Evolutionary conservation across 2,888 invertebrate genomes (phyloP), one percentile per base, ranked within the genome.

Genomic region (Pseudococcus jackbeardsleyi): DNA sequence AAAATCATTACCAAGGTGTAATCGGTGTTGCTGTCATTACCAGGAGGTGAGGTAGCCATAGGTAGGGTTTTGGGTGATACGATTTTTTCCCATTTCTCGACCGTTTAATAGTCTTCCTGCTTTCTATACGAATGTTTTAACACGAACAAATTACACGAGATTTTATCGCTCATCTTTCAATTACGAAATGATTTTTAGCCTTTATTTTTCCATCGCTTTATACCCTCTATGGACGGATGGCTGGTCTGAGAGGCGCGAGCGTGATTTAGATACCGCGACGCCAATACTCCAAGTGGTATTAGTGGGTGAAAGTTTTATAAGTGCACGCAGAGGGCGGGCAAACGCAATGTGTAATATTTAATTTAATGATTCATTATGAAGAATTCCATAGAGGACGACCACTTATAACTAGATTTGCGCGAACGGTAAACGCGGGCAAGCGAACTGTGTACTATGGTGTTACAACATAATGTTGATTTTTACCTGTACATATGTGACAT

Each of bases 361-460:
- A 86, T 86, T 86, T 86, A 86, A 86, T 86, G 85, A 86, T 86
- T 86, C 85, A 86, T 86, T 86, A 86, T 86, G n/a, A 68, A 85
- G 59, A 86, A 86, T 64, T 86, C 68, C 54, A 68, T 59, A 26
- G 85, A 86, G 85, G 59, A 86, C 85, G 85, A 86, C 85, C 59
- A 46, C 85, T 64, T 64, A 85, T 59, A 86, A 86, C 39, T 86
- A 59, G 64, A 77, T 39, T 77, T 26, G 39, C 77, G 26, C 50
- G 50, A 77, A 26, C 77, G 77, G 64, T 39, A 2, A 77, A 26
- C 39, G 39, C 33, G 39, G 15, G 5, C 77, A 39, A 5, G 77
- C 77, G 15, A 50, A 33, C 26, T 3, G 26, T 33, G 26, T 33
- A 50, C 50, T 17, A 46, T 15, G 1, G 4, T 26, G 77, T 77